A percentile compares a stretch with the other conserved stretches of the same genome.
Evolutionary conservation across 1,140 invertebrate genomes (phyloP).

Genomic region (Diploscapter pachys): DNA sequence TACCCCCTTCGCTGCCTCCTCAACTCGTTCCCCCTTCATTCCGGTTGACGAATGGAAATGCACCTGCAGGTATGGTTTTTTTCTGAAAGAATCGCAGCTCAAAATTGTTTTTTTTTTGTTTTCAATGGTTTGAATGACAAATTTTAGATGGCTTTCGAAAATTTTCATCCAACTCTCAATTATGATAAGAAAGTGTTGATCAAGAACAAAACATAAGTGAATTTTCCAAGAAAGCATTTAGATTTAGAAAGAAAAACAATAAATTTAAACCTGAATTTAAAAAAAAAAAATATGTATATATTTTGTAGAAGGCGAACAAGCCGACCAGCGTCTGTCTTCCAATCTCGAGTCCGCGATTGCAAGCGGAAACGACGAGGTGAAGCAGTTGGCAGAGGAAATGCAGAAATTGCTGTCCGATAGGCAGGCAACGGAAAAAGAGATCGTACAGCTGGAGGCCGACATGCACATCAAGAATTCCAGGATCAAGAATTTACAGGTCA

Average conservation of each 20-base stretch:
- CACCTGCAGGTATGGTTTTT: neutral
- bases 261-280: too few relatives aligned
- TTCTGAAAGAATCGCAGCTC: neutral
- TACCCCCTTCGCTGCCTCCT: constrained; percentile 79
- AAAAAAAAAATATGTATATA: too few relatives aligned
- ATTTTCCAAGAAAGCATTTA: too few relatives aligned
- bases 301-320: neutral
- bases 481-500: constrained; percentile 40
- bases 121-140: too few relatives aligned
- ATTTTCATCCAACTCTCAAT: too few relatives aligned
- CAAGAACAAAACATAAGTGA: too few relatives aligned
- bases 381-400: constrained; percentile 33
- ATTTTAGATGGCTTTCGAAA: too few relatives aligned
- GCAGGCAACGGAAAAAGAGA: constrained; percentile 26
- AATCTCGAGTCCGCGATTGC: too few relatives aligned
- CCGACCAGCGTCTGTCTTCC: neutral
- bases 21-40: constrained; percentile 81
- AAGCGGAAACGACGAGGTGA: constrained; percentile 32
- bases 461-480: constrained; percentile 37
- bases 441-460: constrained; percentile 38
- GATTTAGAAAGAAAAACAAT: too few relatives aligned
- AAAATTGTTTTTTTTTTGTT: too few relatives aligned
- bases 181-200: too few relatives aligned
- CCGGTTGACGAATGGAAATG: neutral
- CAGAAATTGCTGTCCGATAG: constrained; percentile 32